A percentile compares a stretch with the other conserved stretches of the same genome.
phyloP scores from a whole-genome alignment of 2,113 vertebrate species.

The Zosterops japonicus region DNA sequence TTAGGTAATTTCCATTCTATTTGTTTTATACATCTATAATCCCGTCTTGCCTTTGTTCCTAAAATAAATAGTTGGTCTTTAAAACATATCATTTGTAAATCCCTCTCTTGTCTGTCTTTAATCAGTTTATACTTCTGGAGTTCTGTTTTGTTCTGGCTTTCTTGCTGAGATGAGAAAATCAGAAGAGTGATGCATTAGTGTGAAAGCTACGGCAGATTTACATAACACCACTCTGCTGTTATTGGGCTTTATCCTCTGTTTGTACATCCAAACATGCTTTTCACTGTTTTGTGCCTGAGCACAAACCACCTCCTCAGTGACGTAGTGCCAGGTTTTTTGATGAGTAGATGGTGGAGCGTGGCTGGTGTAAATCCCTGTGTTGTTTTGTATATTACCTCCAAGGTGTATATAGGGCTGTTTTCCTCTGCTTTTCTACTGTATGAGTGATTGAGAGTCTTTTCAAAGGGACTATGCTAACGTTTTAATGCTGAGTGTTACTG shows the following conservation, averaged over 20 bases:
- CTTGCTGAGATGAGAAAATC: slow-evolving; percentile 32
- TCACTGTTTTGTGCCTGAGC: background rate
- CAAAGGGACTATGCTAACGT: background rate
- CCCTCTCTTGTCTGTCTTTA: slow-evolving; percentile 23
- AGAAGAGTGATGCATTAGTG: background rate
- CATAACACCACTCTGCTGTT: slow-evolving; percentile 5
- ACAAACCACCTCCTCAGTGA: background rate
- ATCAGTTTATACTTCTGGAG: slow-evolving; percentile 48
- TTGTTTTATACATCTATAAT: slow-evolving; percentile 48
- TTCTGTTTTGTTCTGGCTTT: slow-evolving; percentile 1
- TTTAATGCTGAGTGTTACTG: background rate
- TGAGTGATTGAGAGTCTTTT: background rate
- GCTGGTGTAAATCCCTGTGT: background rate
- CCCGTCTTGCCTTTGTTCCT: slow-evolving; percentile 31
- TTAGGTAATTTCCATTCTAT: slow-evolving; percentile 38
- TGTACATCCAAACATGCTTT: background rate
- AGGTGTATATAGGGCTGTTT: background rate
- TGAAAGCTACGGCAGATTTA: background rate
- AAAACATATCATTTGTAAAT: slow-evolving; percentile 37
- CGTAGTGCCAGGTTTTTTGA: background rate
- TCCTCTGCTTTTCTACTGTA: background rate
- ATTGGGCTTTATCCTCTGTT: background rate
- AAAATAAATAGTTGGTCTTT: slow-evolving; percentile 37
- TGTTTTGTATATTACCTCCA: background rate
- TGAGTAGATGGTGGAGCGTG: background rate